These are phyloP conservation scores for Apeltes quadracus DNA, from an alignment of 2,113 vertebrate genomes.

Conservation along the genomic window DNA sequence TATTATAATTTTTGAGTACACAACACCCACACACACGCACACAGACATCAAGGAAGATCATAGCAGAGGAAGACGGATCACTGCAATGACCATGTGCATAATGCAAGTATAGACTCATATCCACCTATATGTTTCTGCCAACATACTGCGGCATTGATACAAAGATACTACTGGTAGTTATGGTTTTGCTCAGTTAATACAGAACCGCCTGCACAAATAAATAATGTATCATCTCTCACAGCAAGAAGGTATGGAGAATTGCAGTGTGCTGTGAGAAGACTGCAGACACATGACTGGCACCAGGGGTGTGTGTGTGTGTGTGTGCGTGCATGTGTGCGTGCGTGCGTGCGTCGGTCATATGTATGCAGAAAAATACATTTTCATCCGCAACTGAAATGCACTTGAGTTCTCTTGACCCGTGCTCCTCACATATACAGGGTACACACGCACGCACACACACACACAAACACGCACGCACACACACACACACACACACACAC, in stretches of 20 bases:
- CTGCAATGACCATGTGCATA: conserved; percentile 48
- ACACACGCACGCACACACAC: conserved; percentile 27
- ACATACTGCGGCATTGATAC: conserved; percentile 4
- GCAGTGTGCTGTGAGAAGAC: conserved; percentile 10
- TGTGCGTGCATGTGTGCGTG: neutral
- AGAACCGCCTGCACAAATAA: conserved; percentile 41
- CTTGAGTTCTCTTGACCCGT: conserved; percentile 7
- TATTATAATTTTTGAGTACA: conserved; percentile 16
- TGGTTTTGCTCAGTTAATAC: conserved; percentile 41
- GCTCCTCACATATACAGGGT: neutral
- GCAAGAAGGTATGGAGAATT: conserved; percentile 3
- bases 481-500: conserved; percentile 17
- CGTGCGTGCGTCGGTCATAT: neutral
- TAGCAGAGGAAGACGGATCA: conserved; percentile 15
- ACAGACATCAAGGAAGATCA: neutral
- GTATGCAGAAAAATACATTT: conserved; percentile 13
- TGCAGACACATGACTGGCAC: conserved; percentile 24
- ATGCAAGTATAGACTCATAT: conserved; percentile 23
- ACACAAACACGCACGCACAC: conserved; percentile 10
- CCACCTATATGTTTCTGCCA: conserved; percentile 1
- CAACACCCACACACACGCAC: neutral
- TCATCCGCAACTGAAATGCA: conserved; percentile 18
- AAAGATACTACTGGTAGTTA: conserved; percentile 11
- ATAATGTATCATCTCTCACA: conserved; percentile 34
- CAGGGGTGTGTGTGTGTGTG: neutral